These are phyloP conservation scores for Nemotelus nigrinus DNA, from an alignment of 2,888 invertebrate species.

Conservation along the genomic window DNA sequence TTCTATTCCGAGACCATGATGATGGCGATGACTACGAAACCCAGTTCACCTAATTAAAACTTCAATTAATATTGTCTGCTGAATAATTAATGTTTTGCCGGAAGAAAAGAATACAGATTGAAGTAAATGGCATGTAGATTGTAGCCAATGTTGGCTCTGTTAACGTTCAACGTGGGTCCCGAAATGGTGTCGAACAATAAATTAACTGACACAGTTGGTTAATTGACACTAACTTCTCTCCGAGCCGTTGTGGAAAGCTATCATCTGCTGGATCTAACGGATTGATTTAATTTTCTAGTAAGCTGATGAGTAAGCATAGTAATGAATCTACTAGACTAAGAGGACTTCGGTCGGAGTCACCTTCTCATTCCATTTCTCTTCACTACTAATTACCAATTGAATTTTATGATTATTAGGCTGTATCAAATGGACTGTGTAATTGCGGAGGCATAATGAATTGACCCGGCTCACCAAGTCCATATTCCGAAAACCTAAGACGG, in stretches of 20 bases:
- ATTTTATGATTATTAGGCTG: constrained; percentile 45
- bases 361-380: constrained; percentile 2
- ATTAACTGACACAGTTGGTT: constrained; percentile 42
- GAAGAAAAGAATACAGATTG: background rate
- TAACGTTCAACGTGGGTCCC: background rate
- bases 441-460: constrained; percentile 28
- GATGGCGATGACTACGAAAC: background rate
- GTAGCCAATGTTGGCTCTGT: background rate
- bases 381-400: constrained; percentile 42
- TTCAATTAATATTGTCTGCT: constrained; percentile 37
- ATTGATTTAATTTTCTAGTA: constrained; percentile 22
- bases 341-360: background rate
- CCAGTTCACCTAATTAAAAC: constrained; percentile 32
- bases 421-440: constrained; percentile 45
- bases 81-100: constrained; percentile 34
- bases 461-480: background rate
- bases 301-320: background rate
- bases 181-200: constrained; percentile 29
- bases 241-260: background rate
- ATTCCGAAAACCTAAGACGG: background rate
- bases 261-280: background rate
- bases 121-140: background rate
- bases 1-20: background rate
- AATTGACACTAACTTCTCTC: constrained; percentile 36
- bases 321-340: background rate